phyloP scores from a whole-genome alignment of 2,113 vertebrate species.

The Leucopsar rothschildi region DNA sequence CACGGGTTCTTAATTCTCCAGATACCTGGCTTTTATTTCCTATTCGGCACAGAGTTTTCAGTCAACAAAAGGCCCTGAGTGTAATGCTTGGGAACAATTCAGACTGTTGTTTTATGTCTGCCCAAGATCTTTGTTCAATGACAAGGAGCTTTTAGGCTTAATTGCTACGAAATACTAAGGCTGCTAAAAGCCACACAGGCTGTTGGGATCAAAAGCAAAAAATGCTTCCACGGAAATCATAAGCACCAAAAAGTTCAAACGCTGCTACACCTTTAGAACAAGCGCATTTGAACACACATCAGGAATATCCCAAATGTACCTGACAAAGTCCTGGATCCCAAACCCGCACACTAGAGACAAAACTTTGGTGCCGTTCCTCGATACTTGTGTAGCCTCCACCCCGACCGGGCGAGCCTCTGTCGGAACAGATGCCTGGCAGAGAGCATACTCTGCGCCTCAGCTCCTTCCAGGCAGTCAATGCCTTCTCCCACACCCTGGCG shows the following conservation, averaged over 20 bases:
- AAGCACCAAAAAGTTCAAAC: background rate
- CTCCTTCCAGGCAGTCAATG: background rate
- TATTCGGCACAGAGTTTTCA: background rate
- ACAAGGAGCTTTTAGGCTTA: background rate
- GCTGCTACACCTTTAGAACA: background rate
- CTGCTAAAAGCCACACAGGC: background rate
- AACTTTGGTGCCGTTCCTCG: background rate
- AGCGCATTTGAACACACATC: background rate
- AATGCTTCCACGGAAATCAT: background rate
- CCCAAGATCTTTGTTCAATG: background rate
- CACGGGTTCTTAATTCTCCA: background rate
- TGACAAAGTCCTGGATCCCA: background rate
- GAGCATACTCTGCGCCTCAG: background rate
- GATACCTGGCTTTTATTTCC: background rate
- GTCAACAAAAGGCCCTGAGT: background rate
- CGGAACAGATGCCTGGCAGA: background rate
- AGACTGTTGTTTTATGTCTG: background rate
- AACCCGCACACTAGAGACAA: fast-evolving
- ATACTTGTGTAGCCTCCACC: background rate
- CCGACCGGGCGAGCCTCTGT: background rate
- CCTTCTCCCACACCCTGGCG: background rate
- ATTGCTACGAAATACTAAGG: background rate
- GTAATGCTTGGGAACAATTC: background rate
- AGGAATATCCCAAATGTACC: background rate
- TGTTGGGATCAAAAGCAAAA: background rate